Conservation (phyloP, 2,888 invertebrate species). For the Orchesellides sinensis region DNA sequence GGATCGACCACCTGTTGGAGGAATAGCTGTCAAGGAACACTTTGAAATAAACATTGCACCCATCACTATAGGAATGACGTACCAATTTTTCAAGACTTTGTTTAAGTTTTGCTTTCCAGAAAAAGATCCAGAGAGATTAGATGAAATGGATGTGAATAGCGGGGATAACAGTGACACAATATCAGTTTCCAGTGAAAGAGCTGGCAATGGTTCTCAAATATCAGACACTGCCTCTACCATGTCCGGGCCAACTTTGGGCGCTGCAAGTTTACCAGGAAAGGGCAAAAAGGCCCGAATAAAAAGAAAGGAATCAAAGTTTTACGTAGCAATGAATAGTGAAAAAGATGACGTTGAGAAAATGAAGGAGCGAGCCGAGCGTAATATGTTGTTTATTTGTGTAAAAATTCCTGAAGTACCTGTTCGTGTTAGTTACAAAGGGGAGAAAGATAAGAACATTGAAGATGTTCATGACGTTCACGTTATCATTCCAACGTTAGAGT, state of each 20-base stretch:
- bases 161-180: conserved; percentile 64
- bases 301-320: conserved; percentile 90
- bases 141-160: conserved; percentile 82
- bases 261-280: conserved; percentile 58
- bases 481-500: conserved; percentile 96
- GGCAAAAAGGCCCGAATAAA: conserved; percentile 75
- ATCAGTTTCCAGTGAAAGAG: conserved; percentile 53
- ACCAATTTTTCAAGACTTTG: conserved; percentile 98
- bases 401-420: conserved; percentile 99
- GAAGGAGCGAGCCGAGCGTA: conserved; percentile 98
- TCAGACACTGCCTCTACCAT: conserved; percentile 47
- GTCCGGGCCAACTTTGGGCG: conserved; percentile 30
- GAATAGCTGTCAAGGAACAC: conserved; percentile 98
- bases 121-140: conserved; percentile 90
- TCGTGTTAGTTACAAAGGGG: conserved; percentile 95
- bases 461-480: conserved; percentile 96
- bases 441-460: conserved; percentile 98
- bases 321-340: conserved; percentile 84
- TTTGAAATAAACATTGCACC: conserved; percentile 99
- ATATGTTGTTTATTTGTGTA: conserved; percentile 98
- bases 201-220: conserved; percentile 44
- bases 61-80: conserved; percentile 92
- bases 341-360: conserved; percentile 98
- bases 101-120: conserved; percentile 98
- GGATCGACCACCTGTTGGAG: conserved; percentile 98